phyloP scores from a whole-genome alignment of 2,888 invertebrate species.

The Eretmocerus hayati region DNA sequence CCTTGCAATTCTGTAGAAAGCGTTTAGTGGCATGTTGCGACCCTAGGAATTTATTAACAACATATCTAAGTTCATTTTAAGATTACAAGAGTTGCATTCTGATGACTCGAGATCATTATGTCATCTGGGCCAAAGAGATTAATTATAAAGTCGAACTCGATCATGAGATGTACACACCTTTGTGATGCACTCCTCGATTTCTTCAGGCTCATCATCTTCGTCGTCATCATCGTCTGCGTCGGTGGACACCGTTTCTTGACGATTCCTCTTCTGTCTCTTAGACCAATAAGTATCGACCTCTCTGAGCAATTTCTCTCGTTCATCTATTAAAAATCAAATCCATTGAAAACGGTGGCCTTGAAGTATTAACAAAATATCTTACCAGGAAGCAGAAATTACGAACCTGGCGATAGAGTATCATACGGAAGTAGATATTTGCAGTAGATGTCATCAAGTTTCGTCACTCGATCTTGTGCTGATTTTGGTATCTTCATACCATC shows the following conservation, averaged over 20 bases:
- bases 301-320: slow-evolving; percentile 65
- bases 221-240: slow-evolving; percentile 45
- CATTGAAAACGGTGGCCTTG: too few relatives aligned
- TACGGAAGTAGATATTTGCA: slow-evolving; percentile 87
- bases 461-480: slow-evolving; percentile 69
- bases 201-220: slow-evolving; percentile 48
- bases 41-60: slow-evolving; percentile 47
- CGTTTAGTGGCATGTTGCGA: slow-evolving; percentile 71
- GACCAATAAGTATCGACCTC: slow-evolving; percentile 72
- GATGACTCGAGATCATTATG: too few relatives aligned
- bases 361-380: neutral
- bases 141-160: too few relatives aligned
- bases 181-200: slow-evolving; percentile 68
- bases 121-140: too few relatives aligned
- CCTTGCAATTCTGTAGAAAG: slow-evolving; percentile 72
- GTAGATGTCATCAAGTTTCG: slow-evolving; percentile 81
- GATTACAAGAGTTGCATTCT: too few relatives aligned
- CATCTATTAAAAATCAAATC: too few relatives aligned
- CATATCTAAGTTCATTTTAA: neutral
- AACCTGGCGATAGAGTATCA: slow-evolving; percentile 70
- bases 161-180: slow-evolving; percentile 48
- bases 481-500: slow-evolving; percentile 82
- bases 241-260: slow-evolving; percentile 36
- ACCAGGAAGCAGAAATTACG: neutral
- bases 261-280: slow-evolving; percentile 54